Evolutionary conservation across 1,140 invertebrate species (phyloP).

Genomic region (Polypedilum vanderplanki): DNA sequence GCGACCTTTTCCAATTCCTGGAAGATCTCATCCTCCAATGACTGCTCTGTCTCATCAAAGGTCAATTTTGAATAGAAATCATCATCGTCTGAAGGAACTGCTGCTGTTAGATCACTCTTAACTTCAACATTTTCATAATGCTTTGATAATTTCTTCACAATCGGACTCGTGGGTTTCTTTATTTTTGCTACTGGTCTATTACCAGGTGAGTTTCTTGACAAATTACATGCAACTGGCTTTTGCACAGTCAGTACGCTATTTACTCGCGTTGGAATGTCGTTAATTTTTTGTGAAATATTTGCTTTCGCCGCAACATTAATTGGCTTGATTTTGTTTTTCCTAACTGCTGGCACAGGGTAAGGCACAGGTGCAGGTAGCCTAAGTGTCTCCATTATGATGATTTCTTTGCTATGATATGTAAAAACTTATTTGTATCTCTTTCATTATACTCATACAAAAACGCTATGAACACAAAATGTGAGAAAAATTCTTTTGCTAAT

Average conservation of each 20-base stretch:
- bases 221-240: neutral
- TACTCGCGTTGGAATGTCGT: neutral
- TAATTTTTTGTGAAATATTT: neutral
- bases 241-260: neutral
- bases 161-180: neutral
- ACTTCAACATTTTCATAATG: conserved; percentile 22
- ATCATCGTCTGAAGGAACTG: conserved; percentile 22
- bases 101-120: neutral
- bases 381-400: conserved; percentile 6
- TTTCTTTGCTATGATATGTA: neutral
- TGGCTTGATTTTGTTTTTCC: neutral
- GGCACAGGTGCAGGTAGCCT: neutral
- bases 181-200: neutral
- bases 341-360: neutral
- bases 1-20: conserved; percentile 44
- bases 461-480: no score
- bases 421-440: neutral
- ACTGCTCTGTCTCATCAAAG: conserved; percentile 36
- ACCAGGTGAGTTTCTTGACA: neutral
- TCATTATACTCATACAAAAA: neutral
- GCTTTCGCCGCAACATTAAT: neutral
- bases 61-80: conserved; percentile 23
- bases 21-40: conserved; percentile 42
- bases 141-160: neutral
- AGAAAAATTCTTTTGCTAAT: no score